Evolutionary conservation across 2,888 invertebrate species (phyloP), one percentile per base, ranked within the genome.

Genomic region (Trileptium ribeirensis): DNA sequence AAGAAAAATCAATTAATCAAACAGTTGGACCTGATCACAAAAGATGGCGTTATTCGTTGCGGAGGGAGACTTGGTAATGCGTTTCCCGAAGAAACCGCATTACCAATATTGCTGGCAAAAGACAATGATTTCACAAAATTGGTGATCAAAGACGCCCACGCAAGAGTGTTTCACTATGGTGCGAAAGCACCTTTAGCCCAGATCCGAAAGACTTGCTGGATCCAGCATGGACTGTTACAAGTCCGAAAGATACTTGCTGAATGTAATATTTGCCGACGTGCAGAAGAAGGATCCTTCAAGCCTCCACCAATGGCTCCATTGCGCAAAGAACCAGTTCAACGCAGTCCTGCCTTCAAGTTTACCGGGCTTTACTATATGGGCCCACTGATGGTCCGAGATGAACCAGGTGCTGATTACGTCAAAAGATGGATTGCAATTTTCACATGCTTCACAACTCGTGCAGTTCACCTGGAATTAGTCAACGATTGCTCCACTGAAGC

Each of bases 341-440:
- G 64, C 19, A n/a, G 19, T 64, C 64, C 64, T 19, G 64, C 79
- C 15, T 79, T 79, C 31, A 8, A 79, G 33, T 39, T 86, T 0
- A 83, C 82, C 0, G 89, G 88, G 2, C 83, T 89, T 0, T 89
- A 89, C 82, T 85, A 89, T 51, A 86, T 87, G 1, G 89, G 89
- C 0, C 89, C 89, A 0, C 70, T 89, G 19, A 82, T 79, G 37
- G 81, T 88, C 19, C 85, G 82, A 80, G 83, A 81, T 29, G 82
- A 84, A 24, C n/a, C 19, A 64, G 39, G 81, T 24, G 87, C 87
- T 74, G 85, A 83, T 1, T n/a, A 37, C 64, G 64, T 19, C 19
- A 64, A 74, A 74, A 15, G n/a, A 24, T 74, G 33, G n/a, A 31
- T 74, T 19, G 29, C 33, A 19, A 24, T 74, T 24, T 74, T 74